phyloP scores from a whole-genome alignment of 2,888 invertebrate species.

The Formica aserva region DNA sequence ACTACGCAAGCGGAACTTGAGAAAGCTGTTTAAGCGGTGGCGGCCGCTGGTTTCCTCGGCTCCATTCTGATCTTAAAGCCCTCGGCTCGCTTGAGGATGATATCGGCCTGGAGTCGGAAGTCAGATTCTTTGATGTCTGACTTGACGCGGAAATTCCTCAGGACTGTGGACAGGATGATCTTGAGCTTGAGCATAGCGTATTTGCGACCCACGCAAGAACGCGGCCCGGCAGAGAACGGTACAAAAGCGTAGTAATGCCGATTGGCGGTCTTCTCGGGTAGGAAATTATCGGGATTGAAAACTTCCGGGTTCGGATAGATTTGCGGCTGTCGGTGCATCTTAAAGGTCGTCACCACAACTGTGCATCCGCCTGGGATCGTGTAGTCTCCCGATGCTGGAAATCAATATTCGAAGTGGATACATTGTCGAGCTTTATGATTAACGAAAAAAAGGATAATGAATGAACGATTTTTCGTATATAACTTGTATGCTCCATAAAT shows the following conservation, averaged over 20 bases:
- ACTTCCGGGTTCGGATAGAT: slow-evolving; percentile 90
- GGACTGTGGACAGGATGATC: slow-evolving; percentile 90
- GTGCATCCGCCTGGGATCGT: slow-evolving; percentile 91
- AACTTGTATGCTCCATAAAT: background rate
- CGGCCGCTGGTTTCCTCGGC: slow-evolving; percentile 77
- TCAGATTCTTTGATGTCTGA: slow-evolving; percentile 89
- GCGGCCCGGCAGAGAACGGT: slow-evolving; percentile 93
- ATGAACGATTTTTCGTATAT: background rate
- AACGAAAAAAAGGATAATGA: background rate
- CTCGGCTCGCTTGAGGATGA: slow-evolving; percentile 91
- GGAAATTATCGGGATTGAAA: slow-evolving; percentile 93
- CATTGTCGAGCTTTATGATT: background rate
- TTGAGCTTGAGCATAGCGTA: slow-evolving; percentile 93
- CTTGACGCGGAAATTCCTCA: slow-evolving; percentile 89
- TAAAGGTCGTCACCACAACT: slow-evolving; percentile 89
- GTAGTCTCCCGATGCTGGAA: slow-evolving; percentile 88
- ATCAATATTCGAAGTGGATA: background rate
- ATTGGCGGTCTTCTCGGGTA: slow-evolving; percentile 91
- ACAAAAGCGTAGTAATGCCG: slow-evolving; percentile 93
- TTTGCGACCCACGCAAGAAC: slow-evolving; percentile 93
- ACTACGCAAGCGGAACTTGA: background rate
- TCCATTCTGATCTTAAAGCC: slow-evolving; percentile 88
- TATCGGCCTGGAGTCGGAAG: slow-evolving; percentile 90
- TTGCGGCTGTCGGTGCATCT: slow-evolving; percentile 89
- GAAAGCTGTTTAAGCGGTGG: slow-evolving; percentile 64